A percentile compares a stretch with the other conserved stretches of the same genome.
phyloP scores from a whole-genome alignment of 2,113 vertebrate genomes.

The Cyprinodon tularosa region DNA sequence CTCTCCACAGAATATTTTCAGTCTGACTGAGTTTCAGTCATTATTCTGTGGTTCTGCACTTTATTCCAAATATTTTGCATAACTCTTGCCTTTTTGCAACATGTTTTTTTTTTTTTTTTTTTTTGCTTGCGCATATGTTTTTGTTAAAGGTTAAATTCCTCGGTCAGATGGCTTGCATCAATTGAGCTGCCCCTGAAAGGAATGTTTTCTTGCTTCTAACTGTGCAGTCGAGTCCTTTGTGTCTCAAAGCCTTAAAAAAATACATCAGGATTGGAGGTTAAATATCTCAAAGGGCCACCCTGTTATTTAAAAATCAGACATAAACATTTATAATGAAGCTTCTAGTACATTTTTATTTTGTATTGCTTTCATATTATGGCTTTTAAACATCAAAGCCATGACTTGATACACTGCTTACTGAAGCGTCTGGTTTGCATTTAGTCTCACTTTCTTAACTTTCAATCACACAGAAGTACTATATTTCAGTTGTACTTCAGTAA shows the following conservation, averaged over 20 bases:
- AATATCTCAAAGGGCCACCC: not conserved
- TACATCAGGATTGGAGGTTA: not conserved
- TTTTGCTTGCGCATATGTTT: not conserved
- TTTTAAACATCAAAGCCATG: not conserved
- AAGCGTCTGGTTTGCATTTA: constrained; percentile 26
- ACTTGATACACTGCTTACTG: constrained; percentile 18
- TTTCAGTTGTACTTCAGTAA: not conserved
- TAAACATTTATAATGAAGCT: not conserved
- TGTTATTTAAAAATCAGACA: constrained; percentile 1
- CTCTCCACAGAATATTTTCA: too few species aligned
- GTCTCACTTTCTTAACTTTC: constrained; percentile 1
- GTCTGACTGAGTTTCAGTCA: not conserved
- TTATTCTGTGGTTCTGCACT: not conserved
- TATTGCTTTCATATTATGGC: not conserved
- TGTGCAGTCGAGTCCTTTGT: not conserved
- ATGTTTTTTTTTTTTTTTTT: not conserved
- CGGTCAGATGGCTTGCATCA: constrained; percentile 45
- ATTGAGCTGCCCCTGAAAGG: constrained; percentile 43
- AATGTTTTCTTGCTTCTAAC: constrained; percentile 42
- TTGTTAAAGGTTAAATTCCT: constrained; percentile 28
- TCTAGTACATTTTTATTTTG: constrained; percentile 12
- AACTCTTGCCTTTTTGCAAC: not conserved
- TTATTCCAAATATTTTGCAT: constrained; percentile 13
- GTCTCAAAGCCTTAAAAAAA: constrained; percentile 9
- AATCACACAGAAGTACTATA: not conserved